These are phyloP conservation scores for Champsocephalus esox DNA, from an alignment of 2,797 vertebrate species.

Conservation along the genomic window DNA sequence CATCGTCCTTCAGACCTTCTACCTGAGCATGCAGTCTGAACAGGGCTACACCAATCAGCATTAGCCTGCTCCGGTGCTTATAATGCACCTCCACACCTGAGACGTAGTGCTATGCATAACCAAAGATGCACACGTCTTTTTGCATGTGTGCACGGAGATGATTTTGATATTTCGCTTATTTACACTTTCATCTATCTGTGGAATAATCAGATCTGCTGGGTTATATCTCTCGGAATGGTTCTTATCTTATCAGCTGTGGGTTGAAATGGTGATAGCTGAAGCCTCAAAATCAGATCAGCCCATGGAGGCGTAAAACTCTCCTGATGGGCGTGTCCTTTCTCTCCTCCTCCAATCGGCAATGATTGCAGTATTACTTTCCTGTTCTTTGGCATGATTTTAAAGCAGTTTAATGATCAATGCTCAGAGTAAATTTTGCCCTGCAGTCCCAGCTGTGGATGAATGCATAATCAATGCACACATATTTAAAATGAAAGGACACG, in stretches of 20 bases:
- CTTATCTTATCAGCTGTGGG: conserved; percentile 39
- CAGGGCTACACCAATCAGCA: conserved; percentile 68
- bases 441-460: conserved; percentile 62
- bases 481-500: conserved; percentile 54
- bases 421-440: conserved; percentile 46
- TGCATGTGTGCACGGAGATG: conserved; percentile 70
- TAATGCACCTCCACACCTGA: conserved; percentile 57
- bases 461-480: conserved; percentile 75
- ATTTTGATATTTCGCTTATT: conserved; percentile 40
- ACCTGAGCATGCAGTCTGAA: conserved; percentile 67
- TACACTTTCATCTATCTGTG: conserved; percentile 36
- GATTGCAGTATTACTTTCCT: conserved; percentile 68
- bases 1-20: conserved; percentile 33
- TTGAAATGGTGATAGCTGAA: conserved; percentile 50
- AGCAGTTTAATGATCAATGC: conserved; percentile 71
- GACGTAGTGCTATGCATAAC: conserved; percentile 64
- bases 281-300: conserved; percentile 51
- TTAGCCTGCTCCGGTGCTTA: conserved; percentile 56
- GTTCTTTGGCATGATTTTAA: conserved; percentile 75
- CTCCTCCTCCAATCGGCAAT: conserved; percentile 43
- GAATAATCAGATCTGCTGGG: conserved; percentile 37
- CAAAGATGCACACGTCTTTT: conserved; percentile 77
- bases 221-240: conserved; percentile 51
- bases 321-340: conserved; percentile 51
- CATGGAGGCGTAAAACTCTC: conserved; percentile 34